Conservation (phyloP, 2,797 vertebrate species). For the Ctenochaetus hawaiiensis region DNA sequence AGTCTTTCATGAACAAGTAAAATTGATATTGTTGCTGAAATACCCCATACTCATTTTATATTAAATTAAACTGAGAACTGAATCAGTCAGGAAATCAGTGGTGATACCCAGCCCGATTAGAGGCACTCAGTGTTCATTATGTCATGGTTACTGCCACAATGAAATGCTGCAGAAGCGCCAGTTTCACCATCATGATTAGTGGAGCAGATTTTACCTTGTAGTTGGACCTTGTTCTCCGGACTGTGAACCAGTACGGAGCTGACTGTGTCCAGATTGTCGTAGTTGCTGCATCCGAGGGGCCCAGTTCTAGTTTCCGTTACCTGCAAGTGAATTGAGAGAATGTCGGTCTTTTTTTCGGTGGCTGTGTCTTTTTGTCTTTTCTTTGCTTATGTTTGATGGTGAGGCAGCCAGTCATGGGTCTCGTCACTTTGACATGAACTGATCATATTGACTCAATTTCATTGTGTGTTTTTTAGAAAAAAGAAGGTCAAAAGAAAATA, state of each 20-base stretch:
- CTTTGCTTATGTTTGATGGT: neutral
- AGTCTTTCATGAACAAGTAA: too few relatives aligned
- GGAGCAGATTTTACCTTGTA: conserved; percentile 89
- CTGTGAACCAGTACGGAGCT: conserved; percentile 98
- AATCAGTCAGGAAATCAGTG: too few relatives aligned
- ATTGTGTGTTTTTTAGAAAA: conserved; percentile 23
- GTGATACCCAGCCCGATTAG: neutral
- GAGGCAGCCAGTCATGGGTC: neutral
- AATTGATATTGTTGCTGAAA: too few relatives aligned
- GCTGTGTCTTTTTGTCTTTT: neutral
- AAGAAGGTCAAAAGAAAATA: conserved; percentile 38
- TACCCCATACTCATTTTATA: too few relatives aligned
- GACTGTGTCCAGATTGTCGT: conserved; percentile 99
- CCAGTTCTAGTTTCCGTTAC: conserved; percentile 97
- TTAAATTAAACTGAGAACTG: too few relatives aligned
- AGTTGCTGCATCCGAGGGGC: conserved; percentile 99
- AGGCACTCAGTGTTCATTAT: neutral
- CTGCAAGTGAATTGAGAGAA: conserved; percentile 72
- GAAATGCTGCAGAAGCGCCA: neutral
- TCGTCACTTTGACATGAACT: neutral
- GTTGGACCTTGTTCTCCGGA: conserved; percentile 97
- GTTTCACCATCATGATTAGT: neutral
- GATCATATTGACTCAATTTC: conserved; percentile 9
- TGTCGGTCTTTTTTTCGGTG: neutral
- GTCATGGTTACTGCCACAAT: too few relatives aligned